Evolutionary conservation across 1,140 invertebrate genomes (phyloP).

Genomic region (Cotesia vestalis): DNA sequence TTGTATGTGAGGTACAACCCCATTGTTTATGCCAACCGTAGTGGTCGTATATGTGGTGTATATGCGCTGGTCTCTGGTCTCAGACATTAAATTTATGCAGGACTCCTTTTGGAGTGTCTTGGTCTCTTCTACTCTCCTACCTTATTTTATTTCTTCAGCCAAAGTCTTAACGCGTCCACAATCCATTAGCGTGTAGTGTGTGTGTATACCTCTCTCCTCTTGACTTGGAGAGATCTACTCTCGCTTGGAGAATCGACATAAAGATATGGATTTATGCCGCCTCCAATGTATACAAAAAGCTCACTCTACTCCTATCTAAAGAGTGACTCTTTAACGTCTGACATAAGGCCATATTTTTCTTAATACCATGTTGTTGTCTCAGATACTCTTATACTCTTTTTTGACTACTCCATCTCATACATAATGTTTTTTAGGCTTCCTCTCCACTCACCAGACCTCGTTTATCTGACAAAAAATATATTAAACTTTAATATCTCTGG

Average conservation of each 20-base stretch:
- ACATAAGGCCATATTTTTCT: constrained; percentile 2
- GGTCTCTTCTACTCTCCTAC: constrained; percentile 17
- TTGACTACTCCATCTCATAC: background rate
- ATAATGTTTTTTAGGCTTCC: background rate
- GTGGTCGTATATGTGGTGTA: constrained; percentile 17
- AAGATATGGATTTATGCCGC: constrained; percentile 37
- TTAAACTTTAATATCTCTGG: background rate
- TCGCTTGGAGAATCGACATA: constrained; percentile 24
- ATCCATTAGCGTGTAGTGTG: constrained; percentile 27
- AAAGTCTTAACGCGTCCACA: constrained; percentile 2
- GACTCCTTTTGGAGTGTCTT: constrained; percentile 39
- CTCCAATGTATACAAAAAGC: background rate
- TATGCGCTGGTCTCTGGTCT: too few species aligned
- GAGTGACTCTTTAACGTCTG: constrained; percentile 12
- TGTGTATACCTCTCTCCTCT: constrained; percentile 1
- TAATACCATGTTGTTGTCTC: background rate
- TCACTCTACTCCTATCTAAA: background rate
- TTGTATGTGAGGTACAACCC: constrained; percentile 35
- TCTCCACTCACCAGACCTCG: background rate
- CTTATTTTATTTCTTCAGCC: background rate
- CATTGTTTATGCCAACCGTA: constrained; percentile 44
- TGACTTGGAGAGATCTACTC: too few species aligned
- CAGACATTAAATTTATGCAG: constrained; percentile 47
- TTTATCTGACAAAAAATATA: constrained; percentile 4
- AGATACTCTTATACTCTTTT: background rate